A percentile compares a stretch with the other conserved stretches of the same genome.
Conservation (phyloP, 2,113 vertebrate species). For the Pseudorectes ferrugineus region DNA sequence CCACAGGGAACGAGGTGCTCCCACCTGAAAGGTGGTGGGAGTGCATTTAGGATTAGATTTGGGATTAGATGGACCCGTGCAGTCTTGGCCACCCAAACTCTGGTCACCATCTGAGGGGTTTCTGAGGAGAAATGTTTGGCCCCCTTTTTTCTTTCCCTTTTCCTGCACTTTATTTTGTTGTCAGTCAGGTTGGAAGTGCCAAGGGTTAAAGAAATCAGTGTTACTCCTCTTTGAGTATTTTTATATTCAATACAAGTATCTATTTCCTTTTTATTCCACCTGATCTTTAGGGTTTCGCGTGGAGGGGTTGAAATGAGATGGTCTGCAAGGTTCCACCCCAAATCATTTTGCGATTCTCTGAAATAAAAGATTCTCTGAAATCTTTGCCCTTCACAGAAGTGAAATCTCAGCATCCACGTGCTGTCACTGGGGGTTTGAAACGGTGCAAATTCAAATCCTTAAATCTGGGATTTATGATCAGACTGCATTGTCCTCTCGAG, state of each 20-base stretch:
- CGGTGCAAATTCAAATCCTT: not conserved
- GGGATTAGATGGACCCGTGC: accelerated
- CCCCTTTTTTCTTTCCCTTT: not conserved
- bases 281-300: no score
- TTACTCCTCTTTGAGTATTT: not conserved
- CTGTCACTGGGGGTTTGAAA: not conserved
- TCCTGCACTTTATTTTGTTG: not conserved
- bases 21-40: not conserved
- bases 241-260: not conserved
- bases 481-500: not conserved
- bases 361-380: not conserved
- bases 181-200: not conserved
- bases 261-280: not conserved
- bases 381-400: not conserved
- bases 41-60: not conserved
- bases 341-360: not conserved
- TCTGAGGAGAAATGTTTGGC: not conserved
- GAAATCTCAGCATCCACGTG: not conserved
- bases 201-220: not conserved
- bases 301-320: not conserved
- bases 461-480: not conserved
- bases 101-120: not conserved
- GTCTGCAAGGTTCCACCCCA: not conserved
- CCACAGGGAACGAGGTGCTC: not conserved
- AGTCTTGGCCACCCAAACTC: not conserved